Percentiles rank a stretch among this genome's conserved stretches.
phyloP scores from a whole-genome alignment of 2,888 invertebrate species.

The Allacma fusca region DNA sequence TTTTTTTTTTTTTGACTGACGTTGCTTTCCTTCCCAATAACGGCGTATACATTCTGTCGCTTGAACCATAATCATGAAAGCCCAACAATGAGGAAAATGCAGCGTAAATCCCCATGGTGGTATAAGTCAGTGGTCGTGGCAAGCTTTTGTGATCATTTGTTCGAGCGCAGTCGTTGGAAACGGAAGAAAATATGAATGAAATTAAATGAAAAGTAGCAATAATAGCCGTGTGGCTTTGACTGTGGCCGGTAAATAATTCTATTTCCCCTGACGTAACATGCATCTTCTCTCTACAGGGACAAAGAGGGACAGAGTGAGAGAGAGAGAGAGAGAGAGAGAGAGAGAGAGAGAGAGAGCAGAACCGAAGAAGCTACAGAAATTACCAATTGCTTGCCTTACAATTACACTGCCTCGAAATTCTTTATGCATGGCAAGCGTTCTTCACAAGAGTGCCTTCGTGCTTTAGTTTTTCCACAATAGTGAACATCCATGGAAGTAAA shows the following conservation, averaged over 20 bases:
- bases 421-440: conserved; percentile 1
- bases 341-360: neutral
- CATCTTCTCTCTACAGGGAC: neutral
- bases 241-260: neutral
- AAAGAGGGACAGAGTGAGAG: too few relatives aligned
- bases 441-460: conserved; percentile 32
- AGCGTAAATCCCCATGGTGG: neutral
- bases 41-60: neutral
- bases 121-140: conserved; percentile 10
- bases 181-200: conserved; percentile 18
- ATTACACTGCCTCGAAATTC: conserved; percentile 17
- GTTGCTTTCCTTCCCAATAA: conserved; percentile 16
- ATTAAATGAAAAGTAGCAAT: conserved; percentile 2
- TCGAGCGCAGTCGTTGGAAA: conserved; percentile 20
- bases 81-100: neutral
- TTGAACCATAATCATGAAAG: neutral
- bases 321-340: too few relatives aligned
- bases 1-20: conserved; percentile 35
- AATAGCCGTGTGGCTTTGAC: neutral
- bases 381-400: neutral
- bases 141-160: conserved; percentile 24
- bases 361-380: neutral
- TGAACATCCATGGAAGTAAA: conserved; percentile 23
- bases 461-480: conserved; percentile 33
- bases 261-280: neutral